These are phyloP conservation scores for Emmelina monodactyla DNA, from an alignment of 2,888 invertebrate genomes.

Conservation along the genomic window DNA sequence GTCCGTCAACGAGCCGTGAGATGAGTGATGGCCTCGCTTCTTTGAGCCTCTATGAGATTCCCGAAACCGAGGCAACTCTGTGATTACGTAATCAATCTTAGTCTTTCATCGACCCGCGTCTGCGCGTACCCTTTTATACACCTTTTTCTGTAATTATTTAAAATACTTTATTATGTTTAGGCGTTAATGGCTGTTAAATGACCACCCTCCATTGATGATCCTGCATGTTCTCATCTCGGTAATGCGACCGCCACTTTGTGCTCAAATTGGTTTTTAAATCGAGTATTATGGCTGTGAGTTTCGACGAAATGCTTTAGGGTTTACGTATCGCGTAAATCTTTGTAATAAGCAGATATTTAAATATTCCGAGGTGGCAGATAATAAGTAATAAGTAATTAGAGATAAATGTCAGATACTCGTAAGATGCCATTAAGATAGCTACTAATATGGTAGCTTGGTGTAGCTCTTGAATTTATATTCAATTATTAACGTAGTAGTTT, in stretches of 20 bases:
- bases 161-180: constrained; percentile 50
- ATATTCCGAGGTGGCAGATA: constrained; percentile 1
- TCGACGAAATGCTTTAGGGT: constrained; percentile 18
- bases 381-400: constrained; percentile 2
- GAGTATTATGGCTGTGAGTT: constrained; percentile 23
- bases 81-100: constrained; percentile 64
- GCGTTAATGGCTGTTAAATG: constrained; percentile 54
- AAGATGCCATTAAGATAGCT: constrained; percentile 14
- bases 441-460: constrained; percentile 10
- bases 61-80: constrained; percentile 50
- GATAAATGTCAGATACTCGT: constrained; percentile 19
- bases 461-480: too few species aligned
- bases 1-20: constrained; percentile 55
- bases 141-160: constrained; percentile 57
- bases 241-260: constrained; percentile 26
- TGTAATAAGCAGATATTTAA: constrained; percentile 6
- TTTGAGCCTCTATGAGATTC: constrained; percentile 55
- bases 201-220: constrained; percentile 42
- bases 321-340: constrained; percentile 18
- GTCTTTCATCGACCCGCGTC: constrained; percentile 54
- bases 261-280: constrained; percentile 31
- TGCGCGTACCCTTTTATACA: constrained; percentile 48
- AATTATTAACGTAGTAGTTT: too few species aligned
- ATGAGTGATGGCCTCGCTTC: constrained; percentile 58
- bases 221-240: constrained; percentile 28